Evolutionary conservation across 1,140 invertebrate species (phyloP), one percentile per base, ranked within the genome.

Genomic region (Pentalonia nigronervosa): DNA sequence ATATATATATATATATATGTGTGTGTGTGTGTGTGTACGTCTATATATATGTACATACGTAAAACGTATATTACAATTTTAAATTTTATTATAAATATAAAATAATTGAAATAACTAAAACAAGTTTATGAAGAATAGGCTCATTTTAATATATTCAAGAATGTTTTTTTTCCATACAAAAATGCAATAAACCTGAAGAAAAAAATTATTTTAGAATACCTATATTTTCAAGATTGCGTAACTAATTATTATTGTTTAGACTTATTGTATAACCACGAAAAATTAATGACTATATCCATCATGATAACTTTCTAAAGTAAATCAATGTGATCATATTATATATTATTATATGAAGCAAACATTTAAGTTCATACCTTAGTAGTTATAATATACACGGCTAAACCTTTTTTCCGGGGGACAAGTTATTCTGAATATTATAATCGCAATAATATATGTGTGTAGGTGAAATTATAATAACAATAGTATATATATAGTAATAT

Each of bases 41-140:
- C n/a, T n/a, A n/a, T n/a, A n/a, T n/a, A n/a, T n/a, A n/a, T n/a
- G n/a, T 87, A 47, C 2, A 0, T 48, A 87, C n/a, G 25, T 30
- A 48, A 36, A 36, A 83, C 34, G 81, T 41, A 21, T 2, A 83
- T 83, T 76, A 76, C 14, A 76, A 76, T 76, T 76, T 76, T n/a
- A 76, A 0, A 76, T 76, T 76, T 76, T 17, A 67, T 67, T 67
- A 67, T n/a, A 67, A 67, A 67, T 67, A n/a, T 67, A 17, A 76
- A 76, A 76, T 76, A 34, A 76, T 76, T 76, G 60, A 76, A n/a
- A n/a, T n/a, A 76, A n/a, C 14, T 76, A 76, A 76, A 76, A 76
- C 60, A 76, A 76, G 60, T 76, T 76, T 76, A 34, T 17, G n/a
- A 76, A 76, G 14, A 76, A 76, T n/a, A n/a, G 50, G 50, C n/a